Evolutionary conservation across 2,797 vertebrate species (phyloP).

Genomic region (Syngnathus acus): DNA sequence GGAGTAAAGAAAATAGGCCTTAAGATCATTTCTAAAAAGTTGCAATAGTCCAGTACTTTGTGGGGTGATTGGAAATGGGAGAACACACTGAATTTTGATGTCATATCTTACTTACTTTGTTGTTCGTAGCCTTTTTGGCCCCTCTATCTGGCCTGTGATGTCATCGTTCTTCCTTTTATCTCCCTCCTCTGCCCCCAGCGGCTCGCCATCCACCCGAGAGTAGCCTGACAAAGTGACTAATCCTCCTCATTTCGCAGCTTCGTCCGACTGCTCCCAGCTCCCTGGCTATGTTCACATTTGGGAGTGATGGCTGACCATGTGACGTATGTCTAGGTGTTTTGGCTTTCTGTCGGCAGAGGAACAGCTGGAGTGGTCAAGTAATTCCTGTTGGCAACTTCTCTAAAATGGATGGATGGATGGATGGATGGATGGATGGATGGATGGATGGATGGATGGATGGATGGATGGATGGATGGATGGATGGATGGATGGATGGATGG

Average conservation of each 20-base stretch:
- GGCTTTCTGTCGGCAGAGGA: conserved; percentile 32
- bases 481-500: too few relatives aligned
- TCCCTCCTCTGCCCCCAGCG: conserved; percentile 39
- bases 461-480: too few relatives aligned
- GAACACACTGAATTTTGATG: neutral
- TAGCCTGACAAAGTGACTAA: conserved; percentile 71
- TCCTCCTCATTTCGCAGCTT: conserved; percentile 68
- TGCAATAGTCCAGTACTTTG: neutral
- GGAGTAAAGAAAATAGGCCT: neutral
- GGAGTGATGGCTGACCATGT: conserved; percentile 49
- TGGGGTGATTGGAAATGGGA: neutral
- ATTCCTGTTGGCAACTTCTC: conserved; percentile 27
- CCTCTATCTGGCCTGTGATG: neutral
- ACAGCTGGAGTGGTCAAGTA: conserved; percentile 39
- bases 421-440: neutral
- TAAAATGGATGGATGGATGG: conserved; percentile 1
- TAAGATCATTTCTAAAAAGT: neutral
- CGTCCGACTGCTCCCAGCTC: conserved; percentile 49
- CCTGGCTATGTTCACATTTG: conserved; percentile 23
- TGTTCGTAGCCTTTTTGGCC: neutral
- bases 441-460: neutral
- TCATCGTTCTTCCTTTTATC: neutral
- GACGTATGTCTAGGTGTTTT: conserved; percentile 51
- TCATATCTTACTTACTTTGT: neutral
- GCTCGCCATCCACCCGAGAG: conserved; percentile 60